A percentile compares a stretch with the other conserved stretches of the same genome.
These are phyloP conservation scores for Lasioglossum vierecki DNA, from an alignment of 2,888 invertebrate species.

Conservation along the genomic window DNA sequence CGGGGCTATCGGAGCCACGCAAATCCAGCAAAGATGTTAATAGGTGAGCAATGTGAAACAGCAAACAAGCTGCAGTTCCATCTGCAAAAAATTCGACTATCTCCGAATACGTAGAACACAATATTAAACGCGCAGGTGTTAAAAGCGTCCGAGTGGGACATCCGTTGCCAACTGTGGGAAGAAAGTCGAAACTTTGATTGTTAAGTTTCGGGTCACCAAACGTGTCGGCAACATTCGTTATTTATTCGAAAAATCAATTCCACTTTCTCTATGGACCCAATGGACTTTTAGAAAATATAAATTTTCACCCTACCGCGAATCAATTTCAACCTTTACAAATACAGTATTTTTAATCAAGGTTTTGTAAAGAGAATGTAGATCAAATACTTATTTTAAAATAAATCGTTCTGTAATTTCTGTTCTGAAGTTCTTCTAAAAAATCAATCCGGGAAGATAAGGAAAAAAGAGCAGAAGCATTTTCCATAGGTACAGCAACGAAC, in stretches of 20 bases:
- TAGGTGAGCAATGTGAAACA: conserved; percentile 5
- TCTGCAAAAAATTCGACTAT: not conserved
- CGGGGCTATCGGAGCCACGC: not conserved
- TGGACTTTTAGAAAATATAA: no score
- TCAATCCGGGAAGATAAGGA: not conserved
- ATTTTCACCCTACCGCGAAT: no score
- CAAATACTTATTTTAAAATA: no score
- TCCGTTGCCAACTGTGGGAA: not conserved
- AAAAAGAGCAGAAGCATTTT: not conserved
- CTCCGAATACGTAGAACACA: not conserved
- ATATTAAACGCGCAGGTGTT: conserved; percentile 4
- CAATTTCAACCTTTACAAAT: no score
- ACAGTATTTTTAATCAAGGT: no score
- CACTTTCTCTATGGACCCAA: not conserved
- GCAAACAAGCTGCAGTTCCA: conserved; percentile 1
- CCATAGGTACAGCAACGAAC: not conserved
- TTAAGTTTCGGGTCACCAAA: not conserved
- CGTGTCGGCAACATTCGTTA: not conserved
- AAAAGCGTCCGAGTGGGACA: not conserved
- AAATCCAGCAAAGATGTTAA: conserved; percentile 38
- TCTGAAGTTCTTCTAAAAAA: not conserved
- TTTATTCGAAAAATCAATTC: not conserved
- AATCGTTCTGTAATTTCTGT: no score
- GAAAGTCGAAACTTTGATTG: not conserved
- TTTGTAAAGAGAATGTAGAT: no score